These are phyloP conservation scores for Calonectris borealis DNA, from an alignment of 2,113 vertebrate species.

Conservation along the genomic window DNA sequence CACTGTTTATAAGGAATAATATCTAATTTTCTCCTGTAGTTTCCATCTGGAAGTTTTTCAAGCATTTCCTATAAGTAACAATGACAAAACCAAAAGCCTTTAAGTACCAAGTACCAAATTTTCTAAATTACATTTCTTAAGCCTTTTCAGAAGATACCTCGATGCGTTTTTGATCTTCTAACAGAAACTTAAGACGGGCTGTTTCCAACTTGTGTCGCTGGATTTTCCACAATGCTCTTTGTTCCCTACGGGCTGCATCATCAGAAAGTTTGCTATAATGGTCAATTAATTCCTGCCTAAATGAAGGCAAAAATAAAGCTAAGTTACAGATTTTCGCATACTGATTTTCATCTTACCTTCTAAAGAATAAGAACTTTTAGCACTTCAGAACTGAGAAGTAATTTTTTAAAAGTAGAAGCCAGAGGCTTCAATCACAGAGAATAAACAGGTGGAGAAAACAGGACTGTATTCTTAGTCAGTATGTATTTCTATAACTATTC, in stretches of 20 bases:
- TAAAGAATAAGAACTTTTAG: not conserved
- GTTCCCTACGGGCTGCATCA: slow-evolving; percentile 88
- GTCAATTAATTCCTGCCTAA: slow-evolving; percentile 90
- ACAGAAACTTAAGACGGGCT: slow-evolving; percentile 80
- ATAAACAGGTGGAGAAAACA: not conserved
- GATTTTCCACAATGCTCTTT: slow-evolving; percentile 87
- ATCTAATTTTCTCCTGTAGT: slow-evolving; percentile 56
- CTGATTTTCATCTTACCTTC: not conserved
- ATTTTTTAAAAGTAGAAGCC: not conserved
- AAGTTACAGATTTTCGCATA: not conserved
- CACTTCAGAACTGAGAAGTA: not conserved
- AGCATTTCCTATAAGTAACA: slow-evolving; percentile 72
- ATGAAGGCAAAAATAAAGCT: not conserved
- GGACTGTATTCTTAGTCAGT: not conserved
- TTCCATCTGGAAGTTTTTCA: slow-evolving; percentile 72
- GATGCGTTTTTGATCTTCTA: slow-evolving; percentile 71
- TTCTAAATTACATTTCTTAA: not conserved
- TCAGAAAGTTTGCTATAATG: slow-evolving; percentile 91
- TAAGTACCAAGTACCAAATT: not conserved
- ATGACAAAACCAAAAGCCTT: not conserved
- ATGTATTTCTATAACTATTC: not conserved
- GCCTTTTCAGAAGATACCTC: slow-evolving; percentile 72
- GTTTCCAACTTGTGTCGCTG: slow-evolving; percentile 85
- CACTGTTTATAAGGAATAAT: slow-evolving; percentile 14
- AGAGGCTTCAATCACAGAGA: not conserved